phyloP scores from a whole-genome alignment of 1,140 invertebrate species.

The Trachelipus rathkii region DNA sequence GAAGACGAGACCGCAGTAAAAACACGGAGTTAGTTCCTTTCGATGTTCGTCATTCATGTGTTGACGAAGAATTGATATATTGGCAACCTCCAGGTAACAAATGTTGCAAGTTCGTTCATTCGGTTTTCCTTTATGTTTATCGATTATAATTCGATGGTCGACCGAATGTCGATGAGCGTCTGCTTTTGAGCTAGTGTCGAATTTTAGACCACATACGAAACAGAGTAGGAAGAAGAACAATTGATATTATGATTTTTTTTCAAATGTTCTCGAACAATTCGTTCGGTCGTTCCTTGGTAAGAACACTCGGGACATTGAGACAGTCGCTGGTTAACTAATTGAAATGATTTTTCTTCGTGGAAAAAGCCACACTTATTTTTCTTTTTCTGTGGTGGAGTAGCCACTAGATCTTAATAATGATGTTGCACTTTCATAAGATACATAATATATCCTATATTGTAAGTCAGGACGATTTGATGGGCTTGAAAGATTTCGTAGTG shows the following conservation, averaged over 20 bases:
- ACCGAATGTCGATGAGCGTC: constrained; percentile 19
- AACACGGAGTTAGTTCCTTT: constrained; percentile 18
- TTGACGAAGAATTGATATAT: constrained; percentile 7
- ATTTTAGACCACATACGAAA: constrained; percentile 24
- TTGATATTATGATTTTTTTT: background rate
- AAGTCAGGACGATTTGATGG: background rate
- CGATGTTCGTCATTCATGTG: constrained; percentile 12
- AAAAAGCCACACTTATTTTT: background rate
- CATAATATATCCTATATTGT: background rate
- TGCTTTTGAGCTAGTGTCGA: constrained; percentile 19
- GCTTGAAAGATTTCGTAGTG: constrained; percentile 12
- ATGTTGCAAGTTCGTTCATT: constrained; percentile 18
- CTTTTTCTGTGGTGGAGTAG: background rate
- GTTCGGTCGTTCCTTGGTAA: background rate
- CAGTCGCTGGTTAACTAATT: background rate
- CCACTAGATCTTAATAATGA: constrained; percentile 14
- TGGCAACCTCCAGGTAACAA: background rate
- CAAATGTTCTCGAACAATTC: constrained; percentile 13
- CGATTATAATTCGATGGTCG: constrained; percentile 17
- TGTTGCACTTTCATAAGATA: constrained; percentile 4
- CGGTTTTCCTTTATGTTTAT: constrained; percentile 12
- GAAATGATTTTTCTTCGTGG: background rate
- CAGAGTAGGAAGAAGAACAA: constrained; percentile 7
- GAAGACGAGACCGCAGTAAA: constrained; percentile 13
- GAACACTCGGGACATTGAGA: constrained; percentile 1